phyloP scores from a whole-genome alignment of 2,113 vertebrate species.

The Arenaria interpres region DNA sequence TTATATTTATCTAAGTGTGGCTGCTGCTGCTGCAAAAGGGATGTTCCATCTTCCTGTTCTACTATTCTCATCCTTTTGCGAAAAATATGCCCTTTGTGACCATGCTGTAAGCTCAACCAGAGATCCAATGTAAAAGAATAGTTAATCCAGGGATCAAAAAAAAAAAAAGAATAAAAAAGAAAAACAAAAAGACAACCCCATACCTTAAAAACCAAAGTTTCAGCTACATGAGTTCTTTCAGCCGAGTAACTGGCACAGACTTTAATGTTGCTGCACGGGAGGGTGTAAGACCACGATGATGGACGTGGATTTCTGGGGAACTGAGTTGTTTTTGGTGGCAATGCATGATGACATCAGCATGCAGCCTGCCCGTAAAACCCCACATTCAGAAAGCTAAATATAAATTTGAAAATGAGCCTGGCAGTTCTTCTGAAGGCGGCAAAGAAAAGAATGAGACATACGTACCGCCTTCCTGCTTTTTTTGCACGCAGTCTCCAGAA shows the following conservation, averaged over 20 bases:
- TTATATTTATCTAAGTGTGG: neutral
- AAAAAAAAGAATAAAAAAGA: too few species aligned
- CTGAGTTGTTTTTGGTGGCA: neutral
- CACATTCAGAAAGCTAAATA: neutral
- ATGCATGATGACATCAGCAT: neutral
- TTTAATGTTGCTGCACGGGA: neutral
- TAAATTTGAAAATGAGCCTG: neutral
- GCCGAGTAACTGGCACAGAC: neutral
- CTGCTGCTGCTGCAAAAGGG: neutral
- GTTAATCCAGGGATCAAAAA: neutral
- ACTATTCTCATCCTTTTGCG: neutral
- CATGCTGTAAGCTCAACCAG: neutral
- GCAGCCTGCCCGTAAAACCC: neutral
- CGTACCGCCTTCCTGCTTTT: conserved; percentile 61
- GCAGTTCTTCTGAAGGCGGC: neutral
- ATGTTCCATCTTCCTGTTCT: neutral
- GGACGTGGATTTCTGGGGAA: neutral
- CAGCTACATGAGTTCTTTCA: neutral
- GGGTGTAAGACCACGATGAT: neutral
- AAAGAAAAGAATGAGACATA: neutral
- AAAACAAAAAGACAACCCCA: neutral
- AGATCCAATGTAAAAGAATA: neutral
- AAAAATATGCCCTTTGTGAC: neutral
- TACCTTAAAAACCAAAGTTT: neutral
- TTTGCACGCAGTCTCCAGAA: neutral